A percentile compares a stretch with the other conserved stretches of the same genome.
Evolutionary conservation across 2,888 invertebrate species (phyloP).

Genomic region (Polydrusus cervinus): DNA sequence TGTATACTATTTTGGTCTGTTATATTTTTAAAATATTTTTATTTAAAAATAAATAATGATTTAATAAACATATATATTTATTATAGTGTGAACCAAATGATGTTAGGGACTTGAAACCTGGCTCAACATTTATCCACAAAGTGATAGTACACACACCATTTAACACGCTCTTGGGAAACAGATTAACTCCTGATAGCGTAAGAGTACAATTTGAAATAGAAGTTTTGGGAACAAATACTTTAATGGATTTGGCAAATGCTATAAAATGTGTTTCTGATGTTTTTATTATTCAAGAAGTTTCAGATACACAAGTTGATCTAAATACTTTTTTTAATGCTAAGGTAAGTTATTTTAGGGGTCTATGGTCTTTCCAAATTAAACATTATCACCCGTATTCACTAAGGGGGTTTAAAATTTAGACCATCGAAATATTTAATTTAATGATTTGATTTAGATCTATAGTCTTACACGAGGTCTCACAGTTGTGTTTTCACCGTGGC

Average conservation of each 20-base stretch:
- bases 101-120: conserved; percentile 57
- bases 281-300: conserved; percentile 77
- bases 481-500: too few species aligned
- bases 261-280: conserved; percentile 84
- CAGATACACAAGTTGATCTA: conserved; percentile 65
- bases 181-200: conserved; percentile 63
- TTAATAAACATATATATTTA: too few species aligned
- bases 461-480: too few species aligned
- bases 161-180: conserved; percentile 51
- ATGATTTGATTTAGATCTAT: too few species aligned
- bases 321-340: conserved; percentile 56
- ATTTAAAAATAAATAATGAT: too few species aligned
- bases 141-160: conserved; percentile 61
- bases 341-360: conserved; percentile 50
- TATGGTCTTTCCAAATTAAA: too few species aligned
- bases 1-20: too few species aligned
- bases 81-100: too few species aligned
- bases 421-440: too few species aligned
- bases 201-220: conserved; percentile 75
- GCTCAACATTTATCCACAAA: conserved; percentile 59
- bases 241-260: conserved; percentile 83
- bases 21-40: too few species aligned
- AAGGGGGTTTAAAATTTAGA: too few species aligned
- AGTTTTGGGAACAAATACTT: conserved; percentile 79
- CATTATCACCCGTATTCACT: too few species aligned